Conservation (phyloP, 1,140 invertebrate genomes). For the Alviniconcha marisindica region DNA sequence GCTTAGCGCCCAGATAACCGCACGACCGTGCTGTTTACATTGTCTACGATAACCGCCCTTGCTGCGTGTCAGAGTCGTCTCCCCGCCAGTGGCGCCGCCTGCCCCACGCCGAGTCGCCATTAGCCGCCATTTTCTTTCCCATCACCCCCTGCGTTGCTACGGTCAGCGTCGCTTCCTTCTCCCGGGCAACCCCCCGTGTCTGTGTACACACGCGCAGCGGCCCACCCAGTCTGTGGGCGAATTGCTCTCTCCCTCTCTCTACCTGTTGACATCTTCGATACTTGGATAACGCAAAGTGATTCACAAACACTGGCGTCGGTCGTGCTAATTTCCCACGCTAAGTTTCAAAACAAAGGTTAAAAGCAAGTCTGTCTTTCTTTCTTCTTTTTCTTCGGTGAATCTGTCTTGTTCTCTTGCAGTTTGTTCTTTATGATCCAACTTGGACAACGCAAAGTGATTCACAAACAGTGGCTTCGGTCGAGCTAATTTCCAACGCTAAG, state of each 20-base stretch:
- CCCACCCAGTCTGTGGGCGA: not conserved
- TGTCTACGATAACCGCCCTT: constrained; percentile 21
- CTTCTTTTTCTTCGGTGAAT: not conserved
- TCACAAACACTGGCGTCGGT: too few relatives aligned
- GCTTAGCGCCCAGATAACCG: not conserved
- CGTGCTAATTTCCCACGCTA: too few relatives aligned
- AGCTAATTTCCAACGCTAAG: not conserved
- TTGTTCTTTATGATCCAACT: not conserved
- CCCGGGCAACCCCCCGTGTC: not conserved
- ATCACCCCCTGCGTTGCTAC: not conserved
- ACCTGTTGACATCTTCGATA: not conserved
- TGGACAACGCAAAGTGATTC: not conserved
- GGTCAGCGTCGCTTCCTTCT: not conserved
- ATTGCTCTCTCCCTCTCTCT: not conserved
- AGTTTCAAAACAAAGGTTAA: too few relatives aligned
- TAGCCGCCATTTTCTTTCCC: constrained; percentile 30
- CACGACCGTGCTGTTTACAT: not conserved
- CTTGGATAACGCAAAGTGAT: not conserved
- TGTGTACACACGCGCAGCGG: constrained; percentile 3
- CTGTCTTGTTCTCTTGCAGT: not conserved
- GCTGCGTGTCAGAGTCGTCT: constrained; percentile 15
- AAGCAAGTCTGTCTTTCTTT: too few relatives aligned
- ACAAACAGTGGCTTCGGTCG: not conserved
- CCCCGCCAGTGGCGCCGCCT: not conserved
- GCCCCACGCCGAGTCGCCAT: constrained; percentile 1